phyloP scores from a whole-genome alignment of 92 coral and sea anemone species.

The Zoanthus gigantus region DNA sequence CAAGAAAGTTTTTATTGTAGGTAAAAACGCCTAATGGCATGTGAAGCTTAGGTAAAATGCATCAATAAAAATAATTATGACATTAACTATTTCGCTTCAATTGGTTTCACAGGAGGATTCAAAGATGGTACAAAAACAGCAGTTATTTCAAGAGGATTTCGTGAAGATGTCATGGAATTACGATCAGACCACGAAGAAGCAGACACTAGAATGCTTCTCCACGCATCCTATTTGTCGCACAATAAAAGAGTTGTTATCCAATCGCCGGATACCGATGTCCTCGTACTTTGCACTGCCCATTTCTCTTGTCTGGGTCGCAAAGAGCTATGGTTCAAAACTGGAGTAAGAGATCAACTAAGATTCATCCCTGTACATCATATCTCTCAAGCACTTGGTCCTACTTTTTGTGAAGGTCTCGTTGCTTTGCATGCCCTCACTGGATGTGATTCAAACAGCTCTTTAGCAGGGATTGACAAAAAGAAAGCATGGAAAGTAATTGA shows the following conservation, averaged over 20 bases:
- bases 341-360: constrained; percentile 25
- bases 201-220: constrained; percentile 10
- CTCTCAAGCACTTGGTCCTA: constrained; percentile 9
- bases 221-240: constrained; percentile 4
- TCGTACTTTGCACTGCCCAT: background rate
- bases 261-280: constrained; percentile 1
- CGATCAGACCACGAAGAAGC: constrained; percentile 24
- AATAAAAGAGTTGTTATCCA: constrained; percentile 2
- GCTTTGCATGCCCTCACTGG: constrained; percentile 5
- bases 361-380: background rate
- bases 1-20: background rate
- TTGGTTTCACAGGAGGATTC: constrained; percentile 2
- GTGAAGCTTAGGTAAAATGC: background rate
- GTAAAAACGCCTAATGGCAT: background rate
- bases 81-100: background rate
- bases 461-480: constrained; percentile 3
- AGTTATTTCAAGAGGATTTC: constrained; percentile 7
- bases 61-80: background rate
- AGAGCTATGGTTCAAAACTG: constrained; percentile 12
- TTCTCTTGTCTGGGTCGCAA: background rate
- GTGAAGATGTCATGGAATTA: constrained; percentile 15
- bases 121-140: background rate
- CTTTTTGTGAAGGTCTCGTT: background rate
- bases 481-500: constrained; percentile 21
- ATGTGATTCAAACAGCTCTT: constrained; percentile 21